Percentiles rank a stretch among this genome's conserved stretches.
These are phyloP conservation scores for Platycheirus rosarum DNA, from an alignment of 2,888 invertebrate genomes.

Conservation along the genomic window DNA sequence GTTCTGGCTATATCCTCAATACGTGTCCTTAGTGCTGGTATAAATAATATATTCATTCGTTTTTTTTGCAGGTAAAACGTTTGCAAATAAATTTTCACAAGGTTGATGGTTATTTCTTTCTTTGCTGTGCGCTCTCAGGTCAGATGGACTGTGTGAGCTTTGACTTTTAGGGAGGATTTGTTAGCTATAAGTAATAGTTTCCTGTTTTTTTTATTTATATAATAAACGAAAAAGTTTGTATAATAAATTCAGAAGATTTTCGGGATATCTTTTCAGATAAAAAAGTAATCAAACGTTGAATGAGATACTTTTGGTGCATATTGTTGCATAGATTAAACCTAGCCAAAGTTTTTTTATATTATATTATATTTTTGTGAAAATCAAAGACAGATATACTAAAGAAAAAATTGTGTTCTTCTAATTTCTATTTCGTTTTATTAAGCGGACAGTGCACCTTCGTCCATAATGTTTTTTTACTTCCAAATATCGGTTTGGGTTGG, in stretches of 20 bases:
- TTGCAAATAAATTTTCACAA: slow-evolving; percentile 70
- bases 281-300: not conserved
- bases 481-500: no score
- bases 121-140: slow-evolving; percentile 55
- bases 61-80: slow-evolving; percentile 55
- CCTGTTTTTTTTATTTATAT: not conserved
- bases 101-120: slow-evolving; percentile 71
- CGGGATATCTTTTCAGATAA: not conserved
- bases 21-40: slow-evolving; percentile 68
- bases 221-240: slow-evolving; percentile 1
- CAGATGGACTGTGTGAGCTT: slow-evolving; percentile 55
- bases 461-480: no score
- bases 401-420: no score
- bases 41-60: slow-evolving; percentile 70
- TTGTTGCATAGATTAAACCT: not conserved
- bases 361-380: no score
- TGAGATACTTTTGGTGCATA: not conserved
- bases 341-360: not conserved
- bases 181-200: slow-evolving; percentile 49
- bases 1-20: slow-evolving; percentile 64
- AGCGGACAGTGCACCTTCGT: no score
- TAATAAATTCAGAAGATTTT: slow-evolving; percentile 11
- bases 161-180: slow-evolving; percentile 54
- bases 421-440: no score
- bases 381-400: no score